Evolutionary conservation across 2,113 vertebrate genomes (phyloP), one percentile per base, ranked within the genome.

Genomic region (Melanerpes formicivorus): DNA sequence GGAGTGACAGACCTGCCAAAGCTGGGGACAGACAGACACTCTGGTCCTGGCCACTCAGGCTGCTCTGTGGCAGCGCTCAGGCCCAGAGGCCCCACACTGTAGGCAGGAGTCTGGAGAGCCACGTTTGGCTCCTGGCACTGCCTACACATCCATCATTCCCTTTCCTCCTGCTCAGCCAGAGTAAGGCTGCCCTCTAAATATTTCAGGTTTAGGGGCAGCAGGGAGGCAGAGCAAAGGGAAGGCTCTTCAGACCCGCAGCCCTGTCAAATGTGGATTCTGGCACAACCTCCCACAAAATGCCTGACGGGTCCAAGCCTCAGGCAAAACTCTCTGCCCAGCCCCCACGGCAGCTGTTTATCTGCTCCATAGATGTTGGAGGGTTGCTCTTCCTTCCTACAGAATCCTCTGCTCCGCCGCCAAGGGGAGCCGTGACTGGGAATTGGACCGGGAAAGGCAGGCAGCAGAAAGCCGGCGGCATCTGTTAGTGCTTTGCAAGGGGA

Each of bases 301-400:
- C 64, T 78, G 76, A 71, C 0, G 48, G 85, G 80, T 85, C 73
- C 62, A 1, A 88, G 95, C 95, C 95, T 56, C 67, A 96, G 90
- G 95, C 95, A 69, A 93, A 60, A 80, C 60, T 66, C 52, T 42
- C 21, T 64, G 76, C 85, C 93, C 82, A 93, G 73, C 82, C 76
- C 89, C 90, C 88, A 32, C 1, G 30, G 80, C 92, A 95, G 93
- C 92, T 95, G 94, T 93, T 91, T 74, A 66, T 85, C 81, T 44
- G 27, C 65, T 95, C 88, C 73, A 13, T 2, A 64, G 56, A 80
- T 44, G 66, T 10, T 25, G 85, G 25, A 90, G 32, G 18, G 93
- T 62, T 90, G 80, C 69, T 85, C 4, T 56, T 76, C 62, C 88
- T 88, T 88, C 87, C 80, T 85, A 32, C 65, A 64, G 52, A 86